Base-by-base conservation (phyloP, 2,797 vertebrate genomes). In the Ctenopoma kingsleyae region DNA sequence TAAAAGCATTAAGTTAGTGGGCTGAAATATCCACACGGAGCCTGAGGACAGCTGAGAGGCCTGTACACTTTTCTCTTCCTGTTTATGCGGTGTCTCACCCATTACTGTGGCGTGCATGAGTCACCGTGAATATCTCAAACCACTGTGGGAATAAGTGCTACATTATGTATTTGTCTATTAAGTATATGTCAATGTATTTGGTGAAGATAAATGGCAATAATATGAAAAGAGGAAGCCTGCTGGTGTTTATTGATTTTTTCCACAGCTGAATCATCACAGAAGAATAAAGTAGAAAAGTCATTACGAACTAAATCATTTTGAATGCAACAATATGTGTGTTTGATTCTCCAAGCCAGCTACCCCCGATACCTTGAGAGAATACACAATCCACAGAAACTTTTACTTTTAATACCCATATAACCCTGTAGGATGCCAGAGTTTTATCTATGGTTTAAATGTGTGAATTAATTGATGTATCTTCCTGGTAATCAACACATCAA, bases 71-170 rank as follows among this genome's bases (percentile, higher is more conserved):
- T 66, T 64, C 73, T 75, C 62, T 47, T 75, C 54, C 61, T 59
- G 63, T 83, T 85, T 66, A 63, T 36, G 72, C 48, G 64, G 60
- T 20, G 3, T 75, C 74, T 82, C 51, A 27, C 38, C 81, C 56
- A 74, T 85, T 69, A 78, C 53, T 47, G 53, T 44, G 43, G 59
- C 15, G 5, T 47, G 64, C 74, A 66, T 86, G 84, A 89, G 60
- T 89, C 86, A 84, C 71, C 52, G 6, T 41, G 67, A 72, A 67
- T 20, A 46, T 59, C 48, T 49, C 20, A 7, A 48, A 59, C 70
- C 76, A 55, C 66, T 44, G 74, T 48, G 64, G 71, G 62, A 77
- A 68, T 46, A 73, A 54, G 17, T 23, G 57, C 59, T 67, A 40
- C 55, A 63, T 77, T 71, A 76, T 84, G 70, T 60, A 52, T 82